Evolutionary conservation across 2,113 vertebrate genomes (phyloP), one percentile per base, ranked within the genome.

Genomic region (Grammomys dolichurus): DNA sequence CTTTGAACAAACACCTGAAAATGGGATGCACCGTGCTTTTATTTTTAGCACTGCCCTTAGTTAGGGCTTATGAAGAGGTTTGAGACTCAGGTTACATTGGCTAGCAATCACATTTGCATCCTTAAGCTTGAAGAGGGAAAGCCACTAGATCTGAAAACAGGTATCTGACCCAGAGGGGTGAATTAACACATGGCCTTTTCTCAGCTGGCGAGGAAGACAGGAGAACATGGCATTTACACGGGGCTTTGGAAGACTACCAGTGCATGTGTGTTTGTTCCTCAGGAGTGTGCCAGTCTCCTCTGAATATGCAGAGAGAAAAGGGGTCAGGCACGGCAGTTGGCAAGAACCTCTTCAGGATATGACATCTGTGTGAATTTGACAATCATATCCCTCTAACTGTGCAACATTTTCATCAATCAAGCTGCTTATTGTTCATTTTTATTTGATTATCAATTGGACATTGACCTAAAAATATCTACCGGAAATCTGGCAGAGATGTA

Each of bases 401-500:
- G n/a, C 70, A 88, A 26, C 7, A n/a, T 76, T 81, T 76, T 77
- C 54, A 7, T 87, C 77, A 94, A 69, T 14, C 67, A 91, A 76
- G 46, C 56, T 81, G 24, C 88, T 89, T 36, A 36, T 46, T 67
- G 46, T 91, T 87, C 5, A 48, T 5, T 93, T 91, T 90, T 70
- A 65, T 60, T 84, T 70, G 46, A n/a, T 12, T 86, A 40, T 82
- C 78, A 58, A 67, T 51, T 82, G 54, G 48, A 12, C 60, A 78
- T 56, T 87, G 81, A 69, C 63, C 40, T 85, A 77, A 91, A 81
- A 76, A 54, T 81, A 58, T 69, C 77, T 94, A 28, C 85, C 10
- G 86, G 86, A 94, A 89, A 82, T 91, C 56, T 95, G 63, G n/a
- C 24, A 82, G 73, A 54, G 93, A 70, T 60, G 2, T 43, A 81